These are phyloP conservation scores for Aythya fuligula DNA, from an alignment of 2,797 vertebrate genomes.

Conservation along the genomic window DNA sequence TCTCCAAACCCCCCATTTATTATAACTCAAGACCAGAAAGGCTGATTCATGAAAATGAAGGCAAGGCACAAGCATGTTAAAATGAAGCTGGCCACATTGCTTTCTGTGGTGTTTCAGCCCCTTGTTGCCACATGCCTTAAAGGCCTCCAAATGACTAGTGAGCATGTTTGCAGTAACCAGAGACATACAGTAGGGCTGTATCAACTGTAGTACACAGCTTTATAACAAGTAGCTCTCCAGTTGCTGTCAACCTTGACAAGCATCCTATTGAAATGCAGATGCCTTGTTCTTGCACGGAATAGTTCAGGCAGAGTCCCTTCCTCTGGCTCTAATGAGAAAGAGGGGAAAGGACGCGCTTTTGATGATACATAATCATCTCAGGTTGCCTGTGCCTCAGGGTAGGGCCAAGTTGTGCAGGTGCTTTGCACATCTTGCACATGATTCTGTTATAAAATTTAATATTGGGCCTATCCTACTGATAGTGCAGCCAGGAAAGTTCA, in stretches of 20 bases:
- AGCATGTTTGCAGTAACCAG: not conserved
- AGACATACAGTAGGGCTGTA: not conserved
- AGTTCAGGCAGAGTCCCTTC: not conserved
- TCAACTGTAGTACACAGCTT: not conserved
- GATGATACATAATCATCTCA: not conserved
- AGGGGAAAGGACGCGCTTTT: not conserved
- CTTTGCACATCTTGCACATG: not conserved
- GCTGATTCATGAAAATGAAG: not conserved
- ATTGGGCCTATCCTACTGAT: not conserved
- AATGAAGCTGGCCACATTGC: not conserved
- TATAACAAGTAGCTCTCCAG: slow-evolving; percentile 1
- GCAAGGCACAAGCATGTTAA: not conserved
- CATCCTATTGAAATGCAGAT: slow-evolving; percentile 28
- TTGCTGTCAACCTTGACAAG: slow-evolving; percentile 42
- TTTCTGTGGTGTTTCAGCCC: not conserved
- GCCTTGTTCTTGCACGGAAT: not conserved
- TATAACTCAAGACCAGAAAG: not conserved
- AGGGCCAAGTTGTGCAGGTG: not conserved
- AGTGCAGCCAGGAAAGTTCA: not conserved
- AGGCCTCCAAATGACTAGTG: not conserved
- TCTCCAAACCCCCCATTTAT: slow-evolving; percentile 1
- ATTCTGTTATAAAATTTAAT: not conserved
- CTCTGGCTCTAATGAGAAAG: slow-evolving; percentile 28
- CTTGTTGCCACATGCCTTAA: not conserved
- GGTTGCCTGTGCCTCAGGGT: not conserved